phyloP scores from a whole-genome alignment of 2,888 invertebrate species.

The Arge pagana region DNA sequence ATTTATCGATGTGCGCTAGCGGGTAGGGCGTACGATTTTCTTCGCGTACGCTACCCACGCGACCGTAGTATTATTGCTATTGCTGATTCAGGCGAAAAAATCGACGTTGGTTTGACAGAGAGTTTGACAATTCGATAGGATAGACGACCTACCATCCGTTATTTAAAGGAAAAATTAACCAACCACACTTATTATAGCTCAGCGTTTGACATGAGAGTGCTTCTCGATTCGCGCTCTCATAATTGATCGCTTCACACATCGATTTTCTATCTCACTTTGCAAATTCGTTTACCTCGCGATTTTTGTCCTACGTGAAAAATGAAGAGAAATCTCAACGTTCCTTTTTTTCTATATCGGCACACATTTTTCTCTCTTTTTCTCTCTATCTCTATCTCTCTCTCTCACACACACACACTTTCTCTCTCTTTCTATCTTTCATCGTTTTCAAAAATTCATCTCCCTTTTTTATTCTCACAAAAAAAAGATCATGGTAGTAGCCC shows the following conservation, averaged over 20 bases:
- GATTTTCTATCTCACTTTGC: constrained; percentile 3
- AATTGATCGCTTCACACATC: neutral
- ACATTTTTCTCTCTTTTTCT: constrained; percentile 31
- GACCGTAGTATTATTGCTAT: constrained; percentile 18
- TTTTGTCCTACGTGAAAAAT: neutral
- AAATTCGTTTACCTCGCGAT: neutral
- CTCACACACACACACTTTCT: constrained; percentile 34
- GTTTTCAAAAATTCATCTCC: constrained; percentile 1
- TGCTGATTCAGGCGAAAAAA: constrained; percentile 9
- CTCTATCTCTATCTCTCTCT: constrained; percentile 35
- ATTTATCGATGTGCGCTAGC: constrained; percentile 33
- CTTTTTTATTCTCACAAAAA: constrained; percentile 12
- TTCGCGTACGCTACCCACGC: constrained; percentile 5
- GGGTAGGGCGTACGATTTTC: constrained; percentile 5
- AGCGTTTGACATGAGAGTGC: constrained; percentile 41
- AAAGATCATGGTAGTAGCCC: constrained; percentile 32
- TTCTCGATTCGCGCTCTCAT: neutral
- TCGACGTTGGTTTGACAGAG: constrained; percentile 17
- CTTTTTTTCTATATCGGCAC: constrained; percentile 32
- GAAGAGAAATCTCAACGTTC: constrained; percentile 29
- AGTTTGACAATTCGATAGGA: constrained; percentile 16
- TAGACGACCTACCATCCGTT: constrained; percentile 25
- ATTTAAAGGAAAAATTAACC: constrained; percentile 15
- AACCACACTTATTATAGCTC: no score
- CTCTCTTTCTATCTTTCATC: constrained; percentile 14